Evolutionary conservation across 2,113 vertebrate genomes (phyloP).

Genomic region (Pelmatolapia mariae): DNA sequence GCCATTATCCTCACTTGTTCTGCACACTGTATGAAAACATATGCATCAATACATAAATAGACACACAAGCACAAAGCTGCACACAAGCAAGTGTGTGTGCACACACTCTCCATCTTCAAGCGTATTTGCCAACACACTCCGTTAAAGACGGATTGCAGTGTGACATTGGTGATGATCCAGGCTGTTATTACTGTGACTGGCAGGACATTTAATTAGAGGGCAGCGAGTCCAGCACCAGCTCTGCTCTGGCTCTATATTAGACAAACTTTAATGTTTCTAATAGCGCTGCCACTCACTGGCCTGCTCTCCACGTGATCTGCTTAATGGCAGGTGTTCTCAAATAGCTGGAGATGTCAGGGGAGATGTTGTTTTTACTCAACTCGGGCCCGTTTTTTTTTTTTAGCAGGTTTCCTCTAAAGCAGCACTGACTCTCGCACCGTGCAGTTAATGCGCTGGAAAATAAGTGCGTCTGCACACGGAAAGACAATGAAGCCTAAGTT

Average conservation of each 20-base stretch:
- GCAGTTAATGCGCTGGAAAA: not conserved
- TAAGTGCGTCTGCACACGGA: not conserved
- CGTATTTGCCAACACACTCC: slow-evolving; percentile 17
- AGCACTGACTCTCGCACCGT: not conserved
- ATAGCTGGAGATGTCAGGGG: not conserved
- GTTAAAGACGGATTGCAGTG: slow-evolving; percentile 36
- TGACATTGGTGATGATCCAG: slow-evolving; percentile 26
- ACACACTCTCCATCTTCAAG: not conserved
- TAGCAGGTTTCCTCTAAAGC: not conserved
- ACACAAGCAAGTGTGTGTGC: not conserved
- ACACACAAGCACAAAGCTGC: not conserved
- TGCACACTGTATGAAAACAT: slow-evolving; percentile 7
- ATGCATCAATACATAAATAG: not conserved
- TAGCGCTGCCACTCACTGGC: slow-evolving; percentile 1
- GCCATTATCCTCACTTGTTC: slow-evolving; percentile 9
- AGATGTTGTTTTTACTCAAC: not conserved
- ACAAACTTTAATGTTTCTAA: slow-evolving; percentile 33
- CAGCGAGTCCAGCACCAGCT: slow-evolving; percentile 30
- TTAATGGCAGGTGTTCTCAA: slow-evolving; percentile 18
- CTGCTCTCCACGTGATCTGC: not conserved
- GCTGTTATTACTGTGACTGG: slow-evolving; percentile 42
- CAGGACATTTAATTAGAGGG: slow-evolving; percentile 62
- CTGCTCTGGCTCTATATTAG: slow-evolving; percentile 26
- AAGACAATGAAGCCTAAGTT: not conserved
- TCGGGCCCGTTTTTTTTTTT: not conserved